Evolutionary conservation across 2,113 vertebrate genomes (phyloP), one percentile per base, ranked within the genome.

Genomic region (Vulpes ferrilata): DNA sequence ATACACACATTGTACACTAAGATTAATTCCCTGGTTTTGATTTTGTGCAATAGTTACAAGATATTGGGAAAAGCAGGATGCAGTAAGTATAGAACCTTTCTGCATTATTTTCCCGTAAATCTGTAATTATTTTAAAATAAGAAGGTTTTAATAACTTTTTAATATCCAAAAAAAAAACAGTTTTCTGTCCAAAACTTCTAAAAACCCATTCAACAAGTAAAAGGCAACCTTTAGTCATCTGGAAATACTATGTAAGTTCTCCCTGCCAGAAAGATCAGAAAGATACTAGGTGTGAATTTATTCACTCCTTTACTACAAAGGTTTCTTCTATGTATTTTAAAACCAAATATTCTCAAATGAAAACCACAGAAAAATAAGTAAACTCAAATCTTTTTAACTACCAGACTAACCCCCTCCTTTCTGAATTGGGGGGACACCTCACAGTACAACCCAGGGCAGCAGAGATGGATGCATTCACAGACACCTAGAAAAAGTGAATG

Each of bases 401-500:
- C 17, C 23, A 11, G 48, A 59, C 15, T 1, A 30, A 35, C 0
- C 5, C n/a, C 78, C 25, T 27, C 64, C 15, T 27, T 79, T 9
- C 78, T 48, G 25, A 19, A 43, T 43, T 43, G 62, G 0, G 27
- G 53, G 16, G 10, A 5, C 13, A 57, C 17, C 19, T 83, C 60
- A 51, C 3, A 0, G 11, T 0, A 55, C 13, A 9, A 11, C 11
- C 65, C 88, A 32, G 11, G 16, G 60, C 22, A n/a, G 53, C 22
- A 82, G 16, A 80, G 30, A 32, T 4, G 1, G 4, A 12, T 0
- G 4, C 9, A 48, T 10, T 32, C 0, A 0, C 48, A 1, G 48
- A 38, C 27, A 3, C 12, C 12, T 0, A 0, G 0, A 12, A 13
- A 16, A 19, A 9, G n/a, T 0, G 0, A 0, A 0, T 4, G 0